Percentiles rank a stretch among this genome's conserved stretches.
phyloP scores from a whole-genome alignment of 2,113 vertebrate genomes.

The Pungitius pungitius region DNA sequence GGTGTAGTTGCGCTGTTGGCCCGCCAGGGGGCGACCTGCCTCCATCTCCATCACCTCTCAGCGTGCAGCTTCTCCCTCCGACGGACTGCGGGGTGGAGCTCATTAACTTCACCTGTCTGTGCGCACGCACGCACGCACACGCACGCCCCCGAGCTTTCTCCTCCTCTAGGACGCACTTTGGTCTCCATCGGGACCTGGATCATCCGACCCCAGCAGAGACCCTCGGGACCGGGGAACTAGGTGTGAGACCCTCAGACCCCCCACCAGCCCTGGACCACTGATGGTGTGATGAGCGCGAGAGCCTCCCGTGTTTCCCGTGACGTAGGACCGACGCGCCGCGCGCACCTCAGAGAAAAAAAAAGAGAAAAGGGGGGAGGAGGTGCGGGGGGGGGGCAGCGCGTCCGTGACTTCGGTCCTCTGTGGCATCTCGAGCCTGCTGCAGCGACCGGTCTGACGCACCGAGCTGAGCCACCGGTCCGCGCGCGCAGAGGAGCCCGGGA shows the following conservation, averaged over 20 bases:
- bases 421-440: neutral
- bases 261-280: neutral
- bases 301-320: slow-evolving; percentile 26
- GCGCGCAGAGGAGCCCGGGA: neutral
- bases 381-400: neutral
- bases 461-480: neutral
- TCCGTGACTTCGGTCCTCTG: slow-evolving; percentile 10
- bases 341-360: slow-evolving; percentile 16
- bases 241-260: neutral
- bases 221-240: neutral
- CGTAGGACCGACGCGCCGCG: slow-evolving; percentile 27
- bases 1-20: neutral
- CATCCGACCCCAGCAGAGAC: neutral
- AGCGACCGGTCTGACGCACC: neutral
- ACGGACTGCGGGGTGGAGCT: neutral
- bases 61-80: neutral
- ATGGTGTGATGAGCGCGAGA: slow-evolving; percentile 16
- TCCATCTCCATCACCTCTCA: neutral
- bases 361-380: neutral
- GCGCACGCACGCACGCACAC: neutral
- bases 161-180: neutral
- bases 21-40: slow-evolving; percentile 27
- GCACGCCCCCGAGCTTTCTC: too few species aligned
- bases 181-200: slow-evolving; percentile 1
- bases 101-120: slow-evolving; percentile 33